These are phyloP conservation scores for Ennomos erosarius DNA, from an alignment of 2,888 invertebrate species.

Conservation along the genomic window DNA sequence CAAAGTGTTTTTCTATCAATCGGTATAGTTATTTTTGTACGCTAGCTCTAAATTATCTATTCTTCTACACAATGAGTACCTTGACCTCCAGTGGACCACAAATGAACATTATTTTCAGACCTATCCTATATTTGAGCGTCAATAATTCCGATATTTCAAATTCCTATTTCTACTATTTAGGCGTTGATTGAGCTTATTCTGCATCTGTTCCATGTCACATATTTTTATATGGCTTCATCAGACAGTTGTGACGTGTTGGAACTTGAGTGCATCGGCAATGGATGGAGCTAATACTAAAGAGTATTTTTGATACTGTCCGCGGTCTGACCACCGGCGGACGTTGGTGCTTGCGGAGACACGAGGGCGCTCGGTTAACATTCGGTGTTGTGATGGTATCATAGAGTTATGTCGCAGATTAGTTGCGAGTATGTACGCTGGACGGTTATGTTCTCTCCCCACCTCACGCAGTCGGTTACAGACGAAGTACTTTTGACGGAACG, in stretches of 20 bases:
- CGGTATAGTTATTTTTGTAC: conserved; percentile 52
- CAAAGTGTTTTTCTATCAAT: conserved; percentile 40
- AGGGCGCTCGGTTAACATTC: conserved; percentile 50
- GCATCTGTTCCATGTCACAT: conserved; percentile 36
- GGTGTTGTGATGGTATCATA: conserved; percentile 60
- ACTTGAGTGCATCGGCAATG: conserved; percentile 13
- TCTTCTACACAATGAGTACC: conserved; percentile 36
- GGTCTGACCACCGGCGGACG: conserved; percentile 75
- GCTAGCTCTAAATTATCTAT: conserved; percentile 40
- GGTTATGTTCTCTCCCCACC: conserved; percentile 10
- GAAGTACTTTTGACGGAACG: background rate
- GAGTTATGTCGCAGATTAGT: conserved; percentile 13
- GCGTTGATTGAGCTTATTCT: conserved; percentile 46
- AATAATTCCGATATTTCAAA: conserved; percentile 35
- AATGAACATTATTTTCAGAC: conserved; percentile 46
- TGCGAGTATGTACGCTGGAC: conserved; percentile 4
- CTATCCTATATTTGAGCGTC: conserved; percentile 29
- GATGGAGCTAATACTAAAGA: conserved; percentile 21
- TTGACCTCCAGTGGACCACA: conserved; percentile 43
- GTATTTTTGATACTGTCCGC: conserved; percentile 52
- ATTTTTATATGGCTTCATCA: conserved; percentile 56
- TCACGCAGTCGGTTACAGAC: conserved; percentile 19
- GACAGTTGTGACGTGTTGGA: conserved; percentile 11
- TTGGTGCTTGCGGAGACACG: conserved; percentile 74
- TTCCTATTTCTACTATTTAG: conserved; percentile 47